Conservation (phyloP, 2,113 vertebrate species). For the Microcebus griseorufus region DNA sequence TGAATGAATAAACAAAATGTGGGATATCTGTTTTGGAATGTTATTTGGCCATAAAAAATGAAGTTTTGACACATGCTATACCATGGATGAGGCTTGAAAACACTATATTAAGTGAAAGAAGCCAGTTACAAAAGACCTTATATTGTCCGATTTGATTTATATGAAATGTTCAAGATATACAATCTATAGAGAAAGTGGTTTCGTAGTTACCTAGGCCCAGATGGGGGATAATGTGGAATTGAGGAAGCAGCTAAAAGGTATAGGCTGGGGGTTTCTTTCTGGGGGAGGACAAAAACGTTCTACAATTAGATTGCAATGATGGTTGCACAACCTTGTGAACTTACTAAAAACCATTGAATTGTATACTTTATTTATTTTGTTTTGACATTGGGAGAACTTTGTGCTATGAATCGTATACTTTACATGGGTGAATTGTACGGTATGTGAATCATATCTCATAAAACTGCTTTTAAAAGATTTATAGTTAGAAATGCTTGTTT, state of each 20-base stretch:
- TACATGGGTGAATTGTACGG: not conserved
- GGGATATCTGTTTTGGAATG: not conserved
- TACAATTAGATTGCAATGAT: not conserved
- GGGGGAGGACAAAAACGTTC: not conserved
- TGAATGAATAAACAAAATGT: not conserved
- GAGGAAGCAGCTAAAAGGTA: not conserved
- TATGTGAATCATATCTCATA: not conserved
- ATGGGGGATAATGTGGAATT: fast-evolving
- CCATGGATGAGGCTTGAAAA: not conserved
- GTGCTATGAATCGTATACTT: not conserved
- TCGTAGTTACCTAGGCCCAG: not conserved
- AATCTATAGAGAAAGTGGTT: not conserved
- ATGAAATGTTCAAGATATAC: not conserved
- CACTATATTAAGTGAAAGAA: not conserved
- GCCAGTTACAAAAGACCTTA: not conserved
- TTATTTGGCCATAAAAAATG: not conserved
- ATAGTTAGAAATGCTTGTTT: not conserved
- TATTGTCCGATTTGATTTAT: not conserved
- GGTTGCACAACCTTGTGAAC: not conserved
- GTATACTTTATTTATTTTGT: not conserved
- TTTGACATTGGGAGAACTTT: too few species aligned
- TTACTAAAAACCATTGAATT: not conserved
- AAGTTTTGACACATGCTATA: not conserved
- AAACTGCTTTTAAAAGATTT: not conserved
- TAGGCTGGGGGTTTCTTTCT: not conserved